These are phyloP conservation scores for Allophyes oxyacanthae DNA, from an alignment of 2,888 invertebrate species.

Conservation along the genomic window DNA sequence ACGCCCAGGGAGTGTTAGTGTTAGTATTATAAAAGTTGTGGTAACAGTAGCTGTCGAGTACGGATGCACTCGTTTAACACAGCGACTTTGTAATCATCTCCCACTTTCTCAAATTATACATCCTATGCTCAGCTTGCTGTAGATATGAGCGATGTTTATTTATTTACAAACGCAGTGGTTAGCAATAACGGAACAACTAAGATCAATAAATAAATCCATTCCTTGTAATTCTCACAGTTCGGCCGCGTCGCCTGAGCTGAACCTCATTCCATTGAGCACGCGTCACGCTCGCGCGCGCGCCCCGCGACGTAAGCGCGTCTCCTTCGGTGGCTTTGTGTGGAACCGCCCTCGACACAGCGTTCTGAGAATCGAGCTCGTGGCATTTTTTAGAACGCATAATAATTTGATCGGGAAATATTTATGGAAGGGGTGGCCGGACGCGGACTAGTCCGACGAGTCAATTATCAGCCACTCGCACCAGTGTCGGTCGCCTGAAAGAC, in stretches of 20 bases:
- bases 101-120: constrained; percentile 65
- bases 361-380: constrained; percentile 85
- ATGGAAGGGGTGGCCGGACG: constrained; percentile 87
- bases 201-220: constrained; percentile 88
- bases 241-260: constrained; percentile 76
- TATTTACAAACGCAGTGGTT: constrained; percentile 73
- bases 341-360: constrained; percentile 83
- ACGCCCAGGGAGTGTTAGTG: constrained; percentile 50
- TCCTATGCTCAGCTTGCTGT: constrained; percentile 50
- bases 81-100: constrained; percentile 52
- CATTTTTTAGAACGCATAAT: constrained; percentile 87
- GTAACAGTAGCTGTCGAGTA: constrained; percentile 52
- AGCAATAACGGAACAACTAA: constrained; percentile 84
- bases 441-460: constrained; percentile 83
- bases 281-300: constrained; percentile 68
- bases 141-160: constrained; percentile 72
- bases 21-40: constrained; percentile 37
- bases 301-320: constrained; percentile 61
- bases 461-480: constrained; percentile 78
- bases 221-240: constrained; percentile 87
- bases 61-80: constrained; percentile 71
- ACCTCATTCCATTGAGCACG: constrained; percentile 83
- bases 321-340: constrained; percentile 78
- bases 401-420: constrained; percentile 89
- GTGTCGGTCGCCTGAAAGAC: constrained; percentile 76